phyloP scores from a whole-genome alignment of 2,888 invertebrate genomes.

The Eupithecia subumbrata region DNA sequence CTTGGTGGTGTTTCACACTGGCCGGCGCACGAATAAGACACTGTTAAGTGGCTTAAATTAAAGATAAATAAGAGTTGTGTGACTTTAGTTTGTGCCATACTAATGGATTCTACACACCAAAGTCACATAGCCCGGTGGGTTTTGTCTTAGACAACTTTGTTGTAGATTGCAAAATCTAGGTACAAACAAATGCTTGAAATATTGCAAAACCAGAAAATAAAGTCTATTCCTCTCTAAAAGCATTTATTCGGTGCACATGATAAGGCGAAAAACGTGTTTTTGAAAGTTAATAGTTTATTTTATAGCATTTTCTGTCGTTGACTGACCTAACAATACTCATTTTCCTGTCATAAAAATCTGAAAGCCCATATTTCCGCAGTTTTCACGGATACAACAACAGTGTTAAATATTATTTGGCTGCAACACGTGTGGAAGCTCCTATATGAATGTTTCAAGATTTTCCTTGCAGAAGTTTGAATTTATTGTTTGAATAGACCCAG shows the following conservation, averaged over 20 bases:
- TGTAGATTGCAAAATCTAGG: too few species aligned
- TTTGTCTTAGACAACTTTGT: too few species aligned
- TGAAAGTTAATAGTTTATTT: background rate
- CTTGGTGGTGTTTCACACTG: background rate
- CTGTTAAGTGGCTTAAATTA: background rate
- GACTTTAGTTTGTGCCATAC: too few species aligned
- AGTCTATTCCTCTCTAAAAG: background rate
- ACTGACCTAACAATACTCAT: background rate
- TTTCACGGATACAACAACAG: background rate
- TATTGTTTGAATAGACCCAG: slow-evolving; percentile 22
- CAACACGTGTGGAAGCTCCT: slow-evolving; percentile 13
- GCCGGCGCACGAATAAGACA: background rate
- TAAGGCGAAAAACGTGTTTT: background rate
- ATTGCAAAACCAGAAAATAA: background rate
- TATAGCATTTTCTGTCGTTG: background rate
- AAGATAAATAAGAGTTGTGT: too few species aligned
- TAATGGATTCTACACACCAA: too few species aligned
- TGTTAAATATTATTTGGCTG: background rate
- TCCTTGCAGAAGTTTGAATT: slow-evolving; percentile 22
- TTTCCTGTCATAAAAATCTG: background rate
- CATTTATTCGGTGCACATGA: background rate
- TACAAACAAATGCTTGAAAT: too few species aligned
- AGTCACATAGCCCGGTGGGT: too few species aligned
- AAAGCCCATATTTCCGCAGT: background rate
- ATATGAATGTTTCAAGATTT: slow-evolving; percentile 27